Evolutionary conservation across 2,888 invertebrate genomes (phyloP).

Genomic region (Orthosia cruda): DNA sequence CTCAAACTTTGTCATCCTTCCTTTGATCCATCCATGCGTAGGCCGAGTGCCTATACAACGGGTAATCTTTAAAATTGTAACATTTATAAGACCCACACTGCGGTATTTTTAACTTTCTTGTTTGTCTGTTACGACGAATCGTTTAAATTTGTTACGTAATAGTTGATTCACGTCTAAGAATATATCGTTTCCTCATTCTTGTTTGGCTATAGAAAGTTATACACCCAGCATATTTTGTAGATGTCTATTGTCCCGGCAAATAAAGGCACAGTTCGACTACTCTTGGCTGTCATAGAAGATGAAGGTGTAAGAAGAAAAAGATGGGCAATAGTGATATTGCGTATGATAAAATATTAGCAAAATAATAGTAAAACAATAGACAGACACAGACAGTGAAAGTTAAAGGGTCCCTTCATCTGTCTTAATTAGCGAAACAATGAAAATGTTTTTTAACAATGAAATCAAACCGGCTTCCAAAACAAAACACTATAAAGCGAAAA

Average conservation of each 20-base stretch:
- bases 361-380: no score
- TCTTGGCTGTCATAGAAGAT: neutral
- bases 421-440: no score
- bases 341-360: no score
- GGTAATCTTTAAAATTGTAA: constrained; percentile 1
- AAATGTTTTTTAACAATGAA: no score
- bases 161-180: neutral
- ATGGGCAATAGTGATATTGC: neutral
- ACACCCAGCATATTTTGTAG: neutral
- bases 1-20: neutral
- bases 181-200: neutral
- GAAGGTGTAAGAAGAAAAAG: neutral
- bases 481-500: no score
- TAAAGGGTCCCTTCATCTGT: no score
- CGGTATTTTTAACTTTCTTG: neutral
- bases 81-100: neutral
- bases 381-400: no score
- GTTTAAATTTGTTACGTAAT: neutral
- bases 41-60: neutral
- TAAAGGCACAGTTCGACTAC: neutral
- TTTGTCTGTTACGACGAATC: neutral
- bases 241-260: neutral
- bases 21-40: constrained; percentile 1
- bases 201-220: neutral
- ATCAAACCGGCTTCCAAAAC: no score